phyloP scores from a whole-genome alignment of 2,797 vertebrate species.

The Enteromius thamalakanensis region DNA sequence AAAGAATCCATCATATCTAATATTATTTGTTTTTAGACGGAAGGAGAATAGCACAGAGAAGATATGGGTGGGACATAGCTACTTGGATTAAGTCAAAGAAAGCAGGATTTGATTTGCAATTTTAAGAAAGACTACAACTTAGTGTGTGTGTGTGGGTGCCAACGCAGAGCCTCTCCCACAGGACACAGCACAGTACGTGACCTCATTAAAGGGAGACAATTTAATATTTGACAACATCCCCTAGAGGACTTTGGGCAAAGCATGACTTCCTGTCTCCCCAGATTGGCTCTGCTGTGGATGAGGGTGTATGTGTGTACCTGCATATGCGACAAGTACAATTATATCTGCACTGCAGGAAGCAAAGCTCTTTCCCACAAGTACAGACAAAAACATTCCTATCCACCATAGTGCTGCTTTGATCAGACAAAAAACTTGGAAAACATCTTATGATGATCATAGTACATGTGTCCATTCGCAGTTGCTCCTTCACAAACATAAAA shows the following conservation, averaged over 20 bases:
- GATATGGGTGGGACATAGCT: constrained; percentile 20
- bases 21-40: neutral
- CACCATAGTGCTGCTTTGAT: neutral
- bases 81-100: constrained; percentile 35
- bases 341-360: constrained; percentile 16
- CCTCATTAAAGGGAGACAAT: constrained; percentile 50
- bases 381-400: constrained; percentile 9
- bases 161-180: constrained; percentile 12
- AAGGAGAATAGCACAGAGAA: neutral
- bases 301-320: constrained; percentile 27
- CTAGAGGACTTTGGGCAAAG: constrained; percentile 39
- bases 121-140: constrained; percentile 41
- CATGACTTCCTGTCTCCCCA: constrained; percentile 41
- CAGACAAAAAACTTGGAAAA: constrained; percentile 1
- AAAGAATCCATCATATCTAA: neutral
- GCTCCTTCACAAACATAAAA: neutral
- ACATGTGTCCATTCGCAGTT: neutral
- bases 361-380: constrained; percentile 23
- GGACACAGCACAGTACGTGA: constrained; percentile 33
- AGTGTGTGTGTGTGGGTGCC: constrained; percentile 12
- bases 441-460: neutral
- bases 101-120: constrained; percentile 35
- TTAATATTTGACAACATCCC: constrained; percentile 50
- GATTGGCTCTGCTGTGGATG: constrained; percentile 25
- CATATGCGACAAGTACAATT: constrained; percentile 20